Evolutionary conservation across 2,888 invertebrate genomes (phyloP), one percentile per base, ranked within the genome.

Genomic region (Minunthozetes semirufus): DNA sequence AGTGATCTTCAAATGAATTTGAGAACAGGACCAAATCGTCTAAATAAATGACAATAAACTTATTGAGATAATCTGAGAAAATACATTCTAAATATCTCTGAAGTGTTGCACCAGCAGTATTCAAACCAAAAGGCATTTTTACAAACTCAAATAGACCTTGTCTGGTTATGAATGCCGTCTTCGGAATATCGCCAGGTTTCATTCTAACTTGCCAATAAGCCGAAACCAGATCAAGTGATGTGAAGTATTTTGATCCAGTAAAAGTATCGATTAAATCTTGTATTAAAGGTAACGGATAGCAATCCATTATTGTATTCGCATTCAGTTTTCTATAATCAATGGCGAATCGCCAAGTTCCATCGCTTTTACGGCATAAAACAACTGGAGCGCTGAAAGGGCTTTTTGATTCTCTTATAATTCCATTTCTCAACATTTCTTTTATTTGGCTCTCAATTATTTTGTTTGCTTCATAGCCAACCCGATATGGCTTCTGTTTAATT

Each of bases 11-110:
- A 68, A 79, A 78, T 4, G 73, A 76, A 17, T 73, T 53, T 8
- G 77, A 74, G 46, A 75, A 78, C 0, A 80, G 75, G 11, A 80
- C 73, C 0, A 79, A 76, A 61, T 80, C 79, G 46, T 80, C 79
- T 1, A 80, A 46, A 70, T 80, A 80, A 13, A 79, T 76, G 5
- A 80, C 53, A 19, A 77, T 76, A 11, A 73, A 75, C 5, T 73
- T 63, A 76, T 77, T 79, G n/a, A 78, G 76, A 11, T 78, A 70
- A 5, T 76, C 76, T 8, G 70, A 46, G 11, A 80, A 72, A 9
- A 79, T 50, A 17, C 29, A 72, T 19, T 80, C 75, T 79, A 81
- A 80, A n/a, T 77, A 75, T 3, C 79, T 77, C 33, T 76, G 76
- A 71, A 77, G 77, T 6, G 68, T 46, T 0, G 75, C 75, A n/a